phyloP scores from a whole-genome alignment of 2,888 invertebrate genomes.

The Thera obeliscata region DNA sequence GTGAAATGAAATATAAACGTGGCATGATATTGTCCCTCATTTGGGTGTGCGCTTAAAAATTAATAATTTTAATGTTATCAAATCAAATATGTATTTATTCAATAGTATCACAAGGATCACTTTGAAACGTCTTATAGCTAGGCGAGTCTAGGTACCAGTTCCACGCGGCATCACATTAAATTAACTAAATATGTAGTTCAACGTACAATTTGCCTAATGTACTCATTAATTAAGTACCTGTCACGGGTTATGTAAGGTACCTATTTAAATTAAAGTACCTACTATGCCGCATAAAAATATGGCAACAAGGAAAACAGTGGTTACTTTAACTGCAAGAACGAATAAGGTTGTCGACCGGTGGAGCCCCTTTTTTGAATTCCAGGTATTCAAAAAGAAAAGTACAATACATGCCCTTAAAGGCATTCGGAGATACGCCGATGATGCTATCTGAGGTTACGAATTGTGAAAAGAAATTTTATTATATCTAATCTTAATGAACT shows the following conservation, averaged over 20 bases:
- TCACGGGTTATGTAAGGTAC: no score
- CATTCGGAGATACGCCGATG: slow-evolving; percentile 12
- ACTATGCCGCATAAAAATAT: background rate
- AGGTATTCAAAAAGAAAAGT: slow-evolving; percentile 30
- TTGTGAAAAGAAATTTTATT: slow-evolving; percentile 16
- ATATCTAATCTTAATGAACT: no score
- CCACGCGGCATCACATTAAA: no score
- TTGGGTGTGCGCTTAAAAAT: no score
- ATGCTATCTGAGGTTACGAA: background rate
- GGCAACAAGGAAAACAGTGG: slow-evolving; percentile 27
- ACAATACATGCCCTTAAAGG: slow-evolving; percentile 20
- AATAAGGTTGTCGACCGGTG: slow-evolving; percentile 29
- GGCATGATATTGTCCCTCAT: background rate
- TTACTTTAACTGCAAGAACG: slow-evolving; percentile 17
- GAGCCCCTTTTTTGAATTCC: slow-evolving; percentile 31
- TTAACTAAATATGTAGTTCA: no score
- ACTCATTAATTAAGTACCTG: no score
- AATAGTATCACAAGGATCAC: no score
- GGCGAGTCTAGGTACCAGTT: no score
- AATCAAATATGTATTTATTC: no score
- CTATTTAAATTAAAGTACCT: background rate
- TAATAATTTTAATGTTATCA: no score
- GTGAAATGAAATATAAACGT: background rate
- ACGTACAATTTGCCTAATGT: no score
- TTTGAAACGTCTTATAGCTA: no score